phyloP scores from a whole-genome alignment of 1,140 invertebrate species.

The Drosophila pruinosa region DNA sequence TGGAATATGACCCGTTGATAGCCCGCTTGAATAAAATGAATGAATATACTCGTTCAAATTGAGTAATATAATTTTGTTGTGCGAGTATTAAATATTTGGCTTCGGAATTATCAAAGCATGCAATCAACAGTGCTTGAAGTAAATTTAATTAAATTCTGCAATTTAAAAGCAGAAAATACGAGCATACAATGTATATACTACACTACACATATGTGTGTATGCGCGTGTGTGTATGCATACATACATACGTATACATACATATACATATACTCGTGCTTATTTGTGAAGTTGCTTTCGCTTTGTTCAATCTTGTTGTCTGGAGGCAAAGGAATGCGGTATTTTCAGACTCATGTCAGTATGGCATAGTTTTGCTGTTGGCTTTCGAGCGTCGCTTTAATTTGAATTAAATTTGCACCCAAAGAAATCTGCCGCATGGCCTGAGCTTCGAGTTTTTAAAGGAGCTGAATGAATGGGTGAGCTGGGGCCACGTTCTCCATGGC shows the following conservation, averaged over 20 bases:
- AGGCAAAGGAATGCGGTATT: slow-evolving; percentile 45
- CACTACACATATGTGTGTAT: not conserved
- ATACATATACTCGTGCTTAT: not conserved
- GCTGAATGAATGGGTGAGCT: not conserved
- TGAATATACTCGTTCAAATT: slow-evolving; percentile 27
- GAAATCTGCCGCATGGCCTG: slow-evolving; percentile 21
- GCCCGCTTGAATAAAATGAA: slow-evolving; percentile 12
- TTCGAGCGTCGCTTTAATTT: slow-evolving; percentile 49
- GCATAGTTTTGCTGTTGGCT: slow-evolving; percentile 31
- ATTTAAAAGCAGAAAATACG: slow-evolving; percentile 39
- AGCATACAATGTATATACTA: not conserved
- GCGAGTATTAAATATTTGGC: slow-evolving; percentile 37
- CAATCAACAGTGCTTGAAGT: slow-evolving; percentile 29
- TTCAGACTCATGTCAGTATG: slow-evolving; percentile 25
- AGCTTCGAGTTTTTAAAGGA: slow-evolving; percentile 36
- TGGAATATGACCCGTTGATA: slow-evolving; percentile 18
- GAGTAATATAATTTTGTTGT: slow-evolving; percentile 15
- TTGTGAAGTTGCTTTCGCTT: slow-evolving; percentile 29
- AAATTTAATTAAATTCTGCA: slow-evolving; percentile 59
- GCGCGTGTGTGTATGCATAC: not conserved
- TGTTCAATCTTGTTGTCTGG: slow-evolving; percentile 36
- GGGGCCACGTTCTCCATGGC: slow-evolving; percentile 54
- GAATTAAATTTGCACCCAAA: slow-evolving; percentile 53
- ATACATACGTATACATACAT: not conserved
- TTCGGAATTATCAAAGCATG: slow-evolving; percentile 43